Evolutionary conservation across 1,140 invertebrate genomes (phyloP).

Genomic region (Ooceraea biroi): DNA sequence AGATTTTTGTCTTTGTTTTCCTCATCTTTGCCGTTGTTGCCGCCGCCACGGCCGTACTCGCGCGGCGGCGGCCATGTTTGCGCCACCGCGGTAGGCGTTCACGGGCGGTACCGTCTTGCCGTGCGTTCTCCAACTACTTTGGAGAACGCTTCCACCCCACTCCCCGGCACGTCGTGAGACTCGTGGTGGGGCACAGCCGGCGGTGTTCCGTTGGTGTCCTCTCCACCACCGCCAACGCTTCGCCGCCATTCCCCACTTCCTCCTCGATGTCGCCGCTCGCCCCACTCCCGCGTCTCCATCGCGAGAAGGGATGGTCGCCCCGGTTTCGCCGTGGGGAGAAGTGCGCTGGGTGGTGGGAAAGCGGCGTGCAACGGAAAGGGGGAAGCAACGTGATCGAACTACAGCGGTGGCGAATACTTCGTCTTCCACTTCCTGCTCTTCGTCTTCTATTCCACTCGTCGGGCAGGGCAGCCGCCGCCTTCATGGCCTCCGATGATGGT

Average conservation of each 20-base stretch:
- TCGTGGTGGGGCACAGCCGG: conserved; percentile 73
- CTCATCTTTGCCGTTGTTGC: neutral
- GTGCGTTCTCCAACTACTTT: conserved; percentile 81
- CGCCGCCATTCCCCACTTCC: conserved; percentile 1
- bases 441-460: conserved; percentile 54
- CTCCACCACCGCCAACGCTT: conserved; percentile 49
- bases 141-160: conserved; percentile 80
- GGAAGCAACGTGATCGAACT: conserved; percentile 68
- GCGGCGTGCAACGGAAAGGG: conserved; percentile 40
- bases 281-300: neutral
- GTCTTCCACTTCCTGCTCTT: conserved; percentile 62
- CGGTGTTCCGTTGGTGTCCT: conserved; percentile 79
- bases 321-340: conserved; percentile 54
- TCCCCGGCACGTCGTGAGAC: conserved; percentile 15
- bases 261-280: conserved; percentile 3
- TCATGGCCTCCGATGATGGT: conserved; percentile 50
- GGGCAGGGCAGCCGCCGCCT: conserved; percentile 35
- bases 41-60: conserved; percentile 22
- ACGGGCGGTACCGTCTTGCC: conserved; percentile 72
- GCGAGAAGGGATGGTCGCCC: conserved; percentile 35
- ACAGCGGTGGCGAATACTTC: conserved; percentile 43
- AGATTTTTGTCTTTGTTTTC: conserved; percentile 16
- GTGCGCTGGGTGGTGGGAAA: conserved; percentile 52
- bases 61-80: conserved; percentile 84
- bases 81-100: conserved; percentile 85